Evolutionary conservation across 2,797 vertebrate genomes (phyloP).

Genomic region (Poeciliopsis paucimaculata): DNA sequence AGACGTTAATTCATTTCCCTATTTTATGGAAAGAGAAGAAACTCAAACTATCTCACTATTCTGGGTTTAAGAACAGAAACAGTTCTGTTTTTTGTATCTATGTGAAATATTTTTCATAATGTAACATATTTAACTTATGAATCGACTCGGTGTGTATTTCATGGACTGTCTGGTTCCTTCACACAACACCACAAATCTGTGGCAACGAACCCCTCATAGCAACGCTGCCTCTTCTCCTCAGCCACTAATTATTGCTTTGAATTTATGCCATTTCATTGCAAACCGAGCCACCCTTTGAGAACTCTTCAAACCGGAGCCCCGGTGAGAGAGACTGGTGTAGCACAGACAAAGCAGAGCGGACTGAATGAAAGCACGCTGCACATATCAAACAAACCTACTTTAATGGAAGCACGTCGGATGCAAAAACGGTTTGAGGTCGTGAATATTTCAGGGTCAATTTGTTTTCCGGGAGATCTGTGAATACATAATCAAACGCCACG

Average conservation of each 20-base stretch:
- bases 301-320: conserved; percentile 52
- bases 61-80: not conserved
- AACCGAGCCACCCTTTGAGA: conserved; percentile 59
- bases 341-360: conserved; percentile 41
- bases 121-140: not conserved
- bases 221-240: conserved; percentile 48
- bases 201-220: conserved; percentile 51
- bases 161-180: not conserved
- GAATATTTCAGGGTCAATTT: conserved; percentile 27
- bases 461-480: conserved; percentile 13
- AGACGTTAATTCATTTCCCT: not conserved
- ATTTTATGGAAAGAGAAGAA: not conserved
- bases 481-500: conserved; percentile 17
- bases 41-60: not conserved
- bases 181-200: conserved; percentile 26
- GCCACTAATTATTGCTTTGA: conserved; percentile 72
- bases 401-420: conserved; percentile 31
- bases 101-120: not conserved
- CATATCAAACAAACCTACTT: conserved; percentile 65
- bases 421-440: not conserved
- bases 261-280: conserved; percentile 64
- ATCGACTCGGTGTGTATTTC: not conserved
- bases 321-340: conserved; percentile 31
- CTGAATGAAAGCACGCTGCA: conserved; percentile 51
- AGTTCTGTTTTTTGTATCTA: not conserved